Conservation (phyloP, 2,113 vertebrate species). For the Nansenia antarctica region DNA sequence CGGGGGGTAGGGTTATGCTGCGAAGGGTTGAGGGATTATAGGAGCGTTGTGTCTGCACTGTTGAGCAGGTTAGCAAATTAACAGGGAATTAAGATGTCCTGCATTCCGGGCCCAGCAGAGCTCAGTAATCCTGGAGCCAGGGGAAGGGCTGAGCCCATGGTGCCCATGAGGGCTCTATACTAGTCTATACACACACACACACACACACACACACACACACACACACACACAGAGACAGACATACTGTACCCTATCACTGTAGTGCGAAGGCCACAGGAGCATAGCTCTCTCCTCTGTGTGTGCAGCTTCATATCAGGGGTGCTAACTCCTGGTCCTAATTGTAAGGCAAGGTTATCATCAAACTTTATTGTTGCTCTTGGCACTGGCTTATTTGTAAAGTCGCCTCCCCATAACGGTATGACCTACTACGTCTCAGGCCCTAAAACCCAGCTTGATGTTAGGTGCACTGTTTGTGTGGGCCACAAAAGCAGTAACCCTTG, state of each 20-base stretch:
- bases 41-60: slow-evolving; percentile 59
- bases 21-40: slow-evolving; percentile 20
- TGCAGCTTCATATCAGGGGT: slow-evolving; percentile 26
- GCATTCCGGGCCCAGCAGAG: slow-evolving; percentile 65
- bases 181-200: neutral
- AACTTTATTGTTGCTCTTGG: slow-evolving; percentile 26
- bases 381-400: slow-evolving; percentile 19
- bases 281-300: slow-evolving; percentile 21
- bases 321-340: slow-evolving; percentile 22
- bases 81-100: slow-evolving; percentile 71
- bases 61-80: slow-evolving; percentile 76
- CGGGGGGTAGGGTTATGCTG: neutral
- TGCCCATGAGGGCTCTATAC: neutral
- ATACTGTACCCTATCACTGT: slow-evolving; percentile 13
- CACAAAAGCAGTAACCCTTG: slow-evolving; percentile 48
- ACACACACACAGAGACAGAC: neutral
- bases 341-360: slow-evolving; percentile 13
- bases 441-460: slow-evolving; percentile 28
- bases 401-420: slow-evolving; percentile 38
- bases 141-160: slow-evolving; percentile 9
- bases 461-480: slow-evolving; percentile 58
- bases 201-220: slow-evolving; percentile 14
- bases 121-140: slow-evolving; percentile 61
- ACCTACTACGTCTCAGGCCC: slow-evolving; percentile 27
- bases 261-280: slow-evolving; percentile 24